Evolutionary conservation across 2,888 invertebrate genomes (phyloP).

Genomic region (Laspeyria flexula): DNA sequence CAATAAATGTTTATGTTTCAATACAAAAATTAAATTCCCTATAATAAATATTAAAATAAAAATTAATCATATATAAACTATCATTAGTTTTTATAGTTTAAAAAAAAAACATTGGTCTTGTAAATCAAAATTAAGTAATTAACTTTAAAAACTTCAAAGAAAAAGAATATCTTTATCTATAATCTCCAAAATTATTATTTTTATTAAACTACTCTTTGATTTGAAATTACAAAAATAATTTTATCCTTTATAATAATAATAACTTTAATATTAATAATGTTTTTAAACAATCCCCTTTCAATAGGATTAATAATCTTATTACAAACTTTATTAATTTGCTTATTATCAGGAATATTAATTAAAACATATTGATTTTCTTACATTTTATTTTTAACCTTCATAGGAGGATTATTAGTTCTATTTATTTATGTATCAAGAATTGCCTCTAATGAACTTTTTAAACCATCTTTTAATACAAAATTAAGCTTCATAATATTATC

Average conservation of each 20-base stretch:
- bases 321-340: conserved; percentile 79
- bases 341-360: conserved; percentile 78
- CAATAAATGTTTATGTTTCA: conserved; percentile 86
- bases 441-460: conserved; percentile 87
- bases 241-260: conserved; percentile 69
- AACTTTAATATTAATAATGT: conserved; percentile 59
- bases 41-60: conserved; percentile 79
- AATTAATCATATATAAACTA: conserved; percentile 72
- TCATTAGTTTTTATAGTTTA: conserved; percentile 88
- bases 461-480: conserved; percentile 54
- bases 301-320: conserved; percentile 84
- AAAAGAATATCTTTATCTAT: conserved; percentile 85
- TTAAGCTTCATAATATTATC: conserved; percentile 35
- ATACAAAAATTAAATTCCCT: conserved; percentile 82
- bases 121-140: conserved; percentile 87
- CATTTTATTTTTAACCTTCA: conserved; percentile 87
- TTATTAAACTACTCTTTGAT: conserved; percentile 88
- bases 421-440: conserved; percentile 88
- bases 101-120: conserved; percentile 88
- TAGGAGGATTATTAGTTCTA: conserved; percentile 88
- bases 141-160: conserved; percentile 87
- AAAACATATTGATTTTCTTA: conserved; percentile 87
- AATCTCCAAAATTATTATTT: conserved; percentile 91
- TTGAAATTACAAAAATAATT: conserved; percentile 76
- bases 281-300: conserved; percentile 79